phyloP scores from a whole-genome alignment of 2,888 invertebrate species.

The Leucophora obtusa region DNA sequence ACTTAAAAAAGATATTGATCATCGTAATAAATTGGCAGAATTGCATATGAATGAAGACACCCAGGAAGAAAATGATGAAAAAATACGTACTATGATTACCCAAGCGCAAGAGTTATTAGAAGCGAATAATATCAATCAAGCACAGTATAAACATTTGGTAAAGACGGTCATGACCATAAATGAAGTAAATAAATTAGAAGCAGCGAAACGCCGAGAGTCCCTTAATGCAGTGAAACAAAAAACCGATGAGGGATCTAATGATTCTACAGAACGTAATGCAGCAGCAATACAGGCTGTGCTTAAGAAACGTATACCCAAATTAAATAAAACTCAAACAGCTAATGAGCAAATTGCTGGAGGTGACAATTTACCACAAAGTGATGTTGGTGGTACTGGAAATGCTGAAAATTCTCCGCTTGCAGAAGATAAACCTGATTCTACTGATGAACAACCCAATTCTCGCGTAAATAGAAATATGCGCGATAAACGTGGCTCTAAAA shows the following conservation, averaged over 20 bases:
- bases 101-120: slow-evolving; percentile 90
- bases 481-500: slow-evolving; percentile 72
- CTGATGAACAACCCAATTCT: slow-evolving; percentile 47
- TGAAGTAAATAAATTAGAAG: slow-evolving; percentile 86
- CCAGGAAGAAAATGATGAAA: slow-evolving; percentile 81
- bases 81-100: slow-evolving; percentile 87
- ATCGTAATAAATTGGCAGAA: slow-evolving; percentile 72
- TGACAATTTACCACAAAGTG: not conserved
- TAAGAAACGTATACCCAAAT: slow-evolving; percentile 79
- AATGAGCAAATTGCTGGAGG: slow-evolving; percentile 66
- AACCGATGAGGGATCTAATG: slow-evolving; percentile 69
- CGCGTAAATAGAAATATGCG: slow-evolving; percentile 66
- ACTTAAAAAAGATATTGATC: slow-evolving; percentile 66
- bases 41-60: slow-evolving; percentile 79
- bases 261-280: slow-evolving; percentile 74
- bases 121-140: slow-evolving; percentile 86
- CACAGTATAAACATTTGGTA: slow-evolving; percentile 87
- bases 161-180: slow-evolving; percentile 88
- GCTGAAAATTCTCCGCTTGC: slow-evolving; percentile 66
- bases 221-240: slow-evolving; percentile 70
- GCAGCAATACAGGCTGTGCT: slow-evolving; percentile 78
- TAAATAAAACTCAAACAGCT: slow-evolving; percentile 66
- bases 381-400: slow-evolving; percentile 12
- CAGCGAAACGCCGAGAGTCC: slow-evolving; percentile 86
- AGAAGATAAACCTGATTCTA: slow-evolving; percentile 67